These are phyloP conservation scores for Botia almorhae DNA, from an alignment of 2,797 vertebrate species.

Conservation along the genomic window DNA sequence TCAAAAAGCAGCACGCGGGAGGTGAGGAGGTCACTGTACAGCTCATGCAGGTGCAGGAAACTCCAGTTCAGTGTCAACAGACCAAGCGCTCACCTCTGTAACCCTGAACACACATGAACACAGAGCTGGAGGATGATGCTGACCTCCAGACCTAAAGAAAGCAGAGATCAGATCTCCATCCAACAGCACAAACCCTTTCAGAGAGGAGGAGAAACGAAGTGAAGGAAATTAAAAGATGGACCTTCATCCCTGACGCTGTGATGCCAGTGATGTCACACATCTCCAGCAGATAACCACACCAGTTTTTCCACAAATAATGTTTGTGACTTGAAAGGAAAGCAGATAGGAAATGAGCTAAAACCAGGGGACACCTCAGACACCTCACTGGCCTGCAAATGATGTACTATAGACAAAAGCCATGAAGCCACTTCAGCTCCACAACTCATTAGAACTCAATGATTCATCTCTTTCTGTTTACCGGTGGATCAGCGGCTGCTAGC, in stretches of 20 bases:
- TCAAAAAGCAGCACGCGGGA: conserved; percentile 24
- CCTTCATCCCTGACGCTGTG: background rate
- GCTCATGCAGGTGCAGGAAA: conserved; percentile 47
- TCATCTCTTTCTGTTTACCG: conserved; percentile 64
- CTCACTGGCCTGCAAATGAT: too few species aligned
- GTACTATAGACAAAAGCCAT: too few species aligned
- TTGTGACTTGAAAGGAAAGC: conserved; percentile 51
- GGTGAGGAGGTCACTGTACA: conserved; percentile 28
- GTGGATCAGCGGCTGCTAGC: conserved; percentile 57
- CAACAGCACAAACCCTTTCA: conserved; percentile 26
- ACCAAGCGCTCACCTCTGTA: conserved; percentile 48
- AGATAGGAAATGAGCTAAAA: too few species aligned
- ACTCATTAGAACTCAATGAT: conserved; percentile 71
- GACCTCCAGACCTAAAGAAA: conserved; percentile 64
- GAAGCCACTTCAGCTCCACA: conserved; percentile 41
- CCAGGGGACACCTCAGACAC: too few species aligned
- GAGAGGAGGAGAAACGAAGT: conserved; percentile 6
- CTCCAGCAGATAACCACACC: conserved; percentile 2
- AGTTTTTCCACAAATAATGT: conserved; percentile 21
- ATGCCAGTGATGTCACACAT: conserved; percentile 28
- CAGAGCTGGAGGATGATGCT: conserved; percentile 51
- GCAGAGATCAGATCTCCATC: conserved; percentile 61
- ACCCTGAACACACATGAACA: conserved; percentile 46
- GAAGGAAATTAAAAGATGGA: conserved; percentile 1
- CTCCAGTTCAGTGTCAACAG: conserved; percentile 41